Evolutionary conservation across 2,888 invertebrate species (phyloP).

Genomic region (Campoplex capitator): DNA sequence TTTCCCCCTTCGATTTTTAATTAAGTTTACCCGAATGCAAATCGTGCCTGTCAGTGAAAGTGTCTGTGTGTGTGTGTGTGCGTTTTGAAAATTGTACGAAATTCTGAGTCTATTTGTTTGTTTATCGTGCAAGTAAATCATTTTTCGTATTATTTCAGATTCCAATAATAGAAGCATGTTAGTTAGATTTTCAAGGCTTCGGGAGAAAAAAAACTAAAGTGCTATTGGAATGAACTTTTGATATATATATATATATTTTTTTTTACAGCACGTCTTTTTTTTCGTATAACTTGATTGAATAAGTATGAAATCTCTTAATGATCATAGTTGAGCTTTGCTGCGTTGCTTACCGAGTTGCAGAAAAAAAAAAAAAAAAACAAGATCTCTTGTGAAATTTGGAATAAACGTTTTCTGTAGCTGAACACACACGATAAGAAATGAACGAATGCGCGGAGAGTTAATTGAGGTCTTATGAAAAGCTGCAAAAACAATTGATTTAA

Average conservation of each 20-base stretch:
- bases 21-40: not conserved
- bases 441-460: not conserved
- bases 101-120: not conserved
- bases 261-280: conserved; percentile 17
- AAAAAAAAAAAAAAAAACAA: not conserved
- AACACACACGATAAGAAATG: not conserved
- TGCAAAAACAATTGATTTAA: conserved; percentile 1
- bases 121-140: not conserved
- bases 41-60: not conserved
- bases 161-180: not conserved
- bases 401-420: not conserved
- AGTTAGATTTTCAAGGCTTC: not conserved
- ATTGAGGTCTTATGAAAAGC: not conserved
- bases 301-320: conserved; percentile 16
- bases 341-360: conserved; percentile 7
- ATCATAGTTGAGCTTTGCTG: conserved; percentile 12
- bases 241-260: not conserved
- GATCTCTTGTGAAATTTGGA: not conserved
- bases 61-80: not conserved
- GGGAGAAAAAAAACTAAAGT: not conserved
- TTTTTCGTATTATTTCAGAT: not conserved
- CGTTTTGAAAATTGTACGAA: not conserved
- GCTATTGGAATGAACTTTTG: not conserved
- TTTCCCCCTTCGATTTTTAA: conserved; percentile 22
- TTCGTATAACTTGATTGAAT: conserved; percentile 19